These are phyloP conservation scores for Scalopus aquaticus DNA, from an alignment of 2,113 vertebrate species.

Conservation along the genomic window DNA sequence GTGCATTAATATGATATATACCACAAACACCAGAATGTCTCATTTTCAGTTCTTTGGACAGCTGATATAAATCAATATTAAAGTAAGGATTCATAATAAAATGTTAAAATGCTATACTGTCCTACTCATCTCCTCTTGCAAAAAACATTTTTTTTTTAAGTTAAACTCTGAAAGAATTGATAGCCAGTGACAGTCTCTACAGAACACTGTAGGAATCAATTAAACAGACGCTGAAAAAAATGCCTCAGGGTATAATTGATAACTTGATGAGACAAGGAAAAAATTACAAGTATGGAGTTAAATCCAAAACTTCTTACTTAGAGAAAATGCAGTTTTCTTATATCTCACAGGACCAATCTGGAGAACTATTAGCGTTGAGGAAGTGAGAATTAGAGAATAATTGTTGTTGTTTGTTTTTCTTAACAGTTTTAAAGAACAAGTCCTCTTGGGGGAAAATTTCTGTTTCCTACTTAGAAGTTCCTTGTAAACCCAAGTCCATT, in stretches of 20 bases:
- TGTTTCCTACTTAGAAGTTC: conserved; percentile 34
- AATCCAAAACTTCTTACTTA: conserved; percentile 47
- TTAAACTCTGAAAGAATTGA: conserved; percentile 13
- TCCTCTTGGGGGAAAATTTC: conserved; percentile 51
- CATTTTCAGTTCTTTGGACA: neutral
- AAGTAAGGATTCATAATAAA: neutral
- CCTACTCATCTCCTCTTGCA: neutral
- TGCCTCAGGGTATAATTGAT: conserved; percentile 37
- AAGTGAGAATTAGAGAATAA: conserved; percentile 35
- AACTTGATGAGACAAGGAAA: neutral
- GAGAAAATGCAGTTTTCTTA: neutral
- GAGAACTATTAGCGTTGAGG: neutral
- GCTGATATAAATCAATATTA: neutral
- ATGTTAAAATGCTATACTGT: neutral
- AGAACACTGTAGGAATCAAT: neutral
- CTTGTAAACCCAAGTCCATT: neutral
- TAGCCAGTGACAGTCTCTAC: neutral
- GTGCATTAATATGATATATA: neutral
- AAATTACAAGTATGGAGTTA: conserved; percentile 31
- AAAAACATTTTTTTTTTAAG: neutral
- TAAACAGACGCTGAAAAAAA: conserved; percentile 33
- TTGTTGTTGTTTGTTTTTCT: conserved; percentile 65
- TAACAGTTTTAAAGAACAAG: conserved; percentile 68
- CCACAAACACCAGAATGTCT: neutral
- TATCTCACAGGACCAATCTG: conserved; percentile 34